Evolutionary conservation across 2,888 invertebrate species (phyloP).

Genomic region (Drosophila fulvimacula): DNA sequence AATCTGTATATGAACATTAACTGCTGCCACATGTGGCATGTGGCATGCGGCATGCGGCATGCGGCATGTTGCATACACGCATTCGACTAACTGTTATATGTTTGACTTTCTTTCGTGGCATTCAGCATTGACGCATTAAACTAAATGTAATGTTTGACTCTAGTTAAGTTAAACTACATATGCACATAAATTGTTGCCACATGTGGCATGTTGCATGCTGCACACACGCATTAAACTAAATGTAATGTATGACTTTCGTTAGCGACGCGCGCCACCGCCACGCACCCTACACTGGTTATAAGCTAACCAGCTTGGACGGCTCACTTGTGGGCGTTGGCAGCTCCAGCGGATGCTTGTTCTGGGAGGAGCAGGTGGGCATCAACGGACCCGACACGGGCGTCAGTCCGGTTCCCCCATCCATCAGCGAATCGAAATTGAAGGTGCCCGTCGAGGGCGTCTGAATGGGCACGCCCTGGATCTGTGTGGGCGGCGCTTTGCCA

Average conservation of each 20-base stretch:
- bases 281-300: constrained; percentile 87
- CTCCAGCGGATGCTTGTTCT: constrained; percentile 90
- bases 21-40: constrained; percentile 7
- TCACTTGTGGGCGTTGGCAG: constrained; percentile 90
- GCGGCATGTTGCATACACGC: constrained; percentile 5
- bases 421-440: constrained; percentile 96
- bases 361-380: constrained; percentile 89
- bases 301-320: constrained; percentile 92
- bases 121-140: constrained; percentile 7
- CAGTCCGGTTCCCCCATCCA: constrained; percentile 96
- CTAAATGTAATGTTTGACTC: constrained; percentile 17
- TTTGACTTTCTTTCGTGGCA: constrained; percentile 54
- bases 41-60: constrained; percentile 6
- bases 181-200: constrained; percentile 1
- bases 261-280: constrained; percentile 43
- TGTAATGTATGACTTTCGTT: constrained; percentile 67
- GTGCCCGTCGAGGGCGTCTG: constrained; percentile 94
- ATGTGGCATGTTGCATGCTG: constrained; percentile 18
- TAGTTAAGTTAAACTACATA: constrained; percentile 1
- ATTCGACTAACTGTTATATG: constrained; percentile 57
- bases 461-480: constrained; percentile 92
- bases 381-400: constrained; percentile 92
- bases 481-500: constrained; percentile 85
- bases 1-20: constrained; percentile 28
- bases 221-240: constrained; percentile 33